Base-by-base conservation (phyloP, 2,888 invertebrate genomes). In the Lepidocyrtinus sp. region DNA sequence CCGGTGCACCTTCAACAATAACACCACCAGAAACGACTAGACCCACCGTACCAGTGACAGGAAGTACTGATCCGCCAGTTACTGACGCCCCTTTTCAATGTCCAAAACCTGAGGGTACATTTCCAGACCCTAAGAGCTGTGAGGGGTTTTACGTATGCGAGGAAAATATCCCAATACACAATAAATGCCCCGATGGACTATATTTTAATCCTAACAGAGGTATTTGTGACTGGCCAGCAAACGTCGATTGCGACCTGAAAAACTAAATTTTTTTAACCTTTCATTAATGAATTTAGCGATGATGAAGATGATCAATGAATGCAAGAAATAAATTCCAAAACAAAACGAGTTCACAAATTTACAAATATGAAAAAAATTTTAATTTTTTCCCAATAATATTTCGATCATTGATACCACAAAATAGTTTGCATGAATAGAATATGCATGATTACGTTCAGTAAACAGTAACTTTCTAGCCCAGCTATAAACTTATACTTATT, bases 211-310 rank as follows among this genome's bases (percentile, higher is more conserved):
- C 75, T 7, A 19, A 19, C 1, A 21, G 59, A 0, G 24, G 22
- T 17, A 25, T 61, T 0, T 83, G 83, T 15, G 81, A 83, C 27
- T 83, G 77, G 76, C 81, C 81, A 2, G 77, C 61, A 55, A 50
- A n/a, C 15, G 83, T 71, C 1, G 68, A 65, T 25, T 83, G 83
- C 46, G 65, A 74, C 17, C 27, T n/a, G 25, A 25, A 19, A 21
- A 63, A 24, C 15, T 22, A 2, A n/a, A 3, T 67, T 2, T 67
- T 9, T 24, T 25, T 1, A n/a, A n/a, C n/a, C n/a, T n/a, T n/a
- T n/a, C n/a, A n/a, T n/a, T n/a, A n/a, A n/a, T n/a, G n/a, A n/a
- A n/a, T n/a, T n/a, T n/a, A n/a, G n/a, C n/a, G n/a, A n/a, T n/a
- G n/a, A n/a, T n/a, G n/a, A n/a, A n/a, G n/a, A n/a, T n/a, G n/a